Percentiles rank a stretch among this genome's conserved stretches.
phyloP scores from a whole-genome alignment of 1,140 invertebrate genomes.

The Sycophila sp. region DNA sequence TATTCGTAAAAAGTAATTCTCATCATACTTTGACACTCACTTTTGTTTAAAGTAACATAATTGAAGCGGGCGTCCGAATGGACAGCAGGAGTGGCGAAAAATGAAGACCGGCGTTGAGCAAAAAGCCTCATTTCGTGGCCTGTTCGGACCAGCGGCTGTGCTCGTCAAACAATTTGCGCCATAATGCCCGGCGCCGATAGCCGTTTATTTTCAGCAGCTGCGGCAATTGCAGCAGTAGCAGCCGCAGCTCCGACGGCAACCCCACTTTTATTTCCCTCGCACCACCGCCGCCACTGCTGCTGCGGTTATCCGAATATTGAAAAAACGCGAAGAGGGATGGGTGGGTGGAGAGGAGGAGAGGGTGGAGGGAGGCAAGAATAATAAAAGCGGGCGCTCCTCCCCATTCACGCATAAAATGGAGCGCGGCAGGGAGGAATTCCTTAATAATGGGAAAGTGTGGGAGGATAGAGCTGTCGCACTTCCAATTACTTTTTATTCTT shows the following conservation, averaged over 20 bases:
- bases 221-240: constrained; percentile 16
- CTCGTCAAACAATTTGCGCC: constrained; percentile 25
- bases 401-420: constrained; percentile 9
- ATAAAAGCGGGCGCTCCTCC: constrained; percentile 1
- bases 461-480: neutral
- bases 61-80: neutral
- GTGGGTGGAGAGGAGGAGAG: neutral
- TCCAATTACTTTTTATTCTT: constrained; percentile 29
- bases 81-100: neutral
- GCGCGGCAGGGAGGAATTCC: constrained; percentile 7
- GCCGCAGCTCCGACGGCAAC: neutral
- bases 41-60: too few relatives aligned
- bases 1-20: too few relatives aligned
- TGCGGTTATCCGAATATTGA: constrained; percentile 32
- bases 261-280: constrained; percentile 1
- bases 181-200: neutral
- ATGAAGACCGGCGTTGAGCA: neutral
- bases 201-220: constrained; percentile 17
- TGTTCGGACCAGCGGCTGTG: neutral
- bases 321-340: too few relatives aligned
- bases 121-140: neutral
- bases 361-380: neutral
- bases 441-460: constrained; percentile 18
- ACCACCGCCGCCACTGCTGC: neutral
- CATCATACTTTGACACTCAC: too few relatives aligned